Percentiles rank a stretch among this genome's conserved stretches.
Conservation (phyloP, 2,888 invertebrate species). For the Chrysotoxum bicinctum region DNA sequence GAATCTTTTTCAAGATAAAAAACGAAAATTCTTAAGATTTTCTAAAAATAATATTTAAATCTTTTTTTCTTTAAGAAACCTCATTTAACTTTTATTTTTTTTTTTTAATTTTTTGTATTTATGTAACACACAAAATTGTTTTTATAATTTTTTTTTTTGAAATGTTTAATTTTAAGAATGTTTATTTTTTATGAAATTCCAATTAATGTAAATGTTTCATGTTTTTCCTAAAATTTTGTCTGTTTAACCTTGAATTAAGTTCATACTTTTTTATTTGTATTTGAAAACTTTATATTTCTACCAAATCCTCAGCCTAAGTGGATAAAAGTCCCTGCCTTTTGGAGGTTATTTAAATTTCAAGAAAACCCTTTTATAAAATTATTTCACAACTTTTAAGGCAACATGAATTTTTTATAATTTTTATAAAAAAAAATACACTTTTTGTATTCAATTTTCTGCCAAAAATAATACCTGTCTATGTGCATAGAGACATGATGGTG, state of each 20-base stretch:
- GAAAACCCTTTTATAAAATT: not conserved
- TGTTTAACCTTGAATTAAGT: too few relatives aligned
- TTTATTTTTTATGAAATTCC: too few relatives aligned
- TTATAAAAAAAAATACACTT: not conserved
- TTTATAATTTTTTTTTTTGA: too few relatives aligned
- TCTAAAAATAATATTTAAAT: not conserved
- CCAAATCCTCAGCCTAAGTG: not conserved
- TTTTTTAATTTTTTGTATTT: not conserved
- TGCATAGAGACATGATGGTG: not conserved
- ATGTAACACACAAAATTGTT: not conserved
- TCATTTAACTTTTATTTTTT: not conserved
- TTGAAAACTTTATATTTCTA: too few relatives aligned
- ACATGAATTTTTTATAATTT: not conserved
- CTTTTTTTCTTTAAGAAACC: not conserved
- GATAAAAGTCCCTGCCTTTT: not conserved
- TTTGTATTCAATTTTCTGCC: not conserved
- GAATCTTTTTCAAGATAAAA: not conserved
- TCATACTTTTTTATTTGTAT: too few relatives aligned
- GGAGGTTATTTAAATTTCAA: not conserved
- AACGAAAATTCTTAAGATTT: not conserved
- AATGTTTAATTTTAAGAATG: too few relatives aligned
- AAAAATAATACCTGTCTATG: conserved; percentile 3
- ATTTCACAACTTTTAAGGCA: not conserved
- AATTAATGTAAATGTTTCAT: too few relatives aligned
- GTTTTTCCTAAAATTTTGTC: too few relatives aligned